These are phyloP conservation scores for Drosophila subobscura DNA, from an alignment of 1,140 invertebrate genomes.

Conservation along the genomic window DNA sequence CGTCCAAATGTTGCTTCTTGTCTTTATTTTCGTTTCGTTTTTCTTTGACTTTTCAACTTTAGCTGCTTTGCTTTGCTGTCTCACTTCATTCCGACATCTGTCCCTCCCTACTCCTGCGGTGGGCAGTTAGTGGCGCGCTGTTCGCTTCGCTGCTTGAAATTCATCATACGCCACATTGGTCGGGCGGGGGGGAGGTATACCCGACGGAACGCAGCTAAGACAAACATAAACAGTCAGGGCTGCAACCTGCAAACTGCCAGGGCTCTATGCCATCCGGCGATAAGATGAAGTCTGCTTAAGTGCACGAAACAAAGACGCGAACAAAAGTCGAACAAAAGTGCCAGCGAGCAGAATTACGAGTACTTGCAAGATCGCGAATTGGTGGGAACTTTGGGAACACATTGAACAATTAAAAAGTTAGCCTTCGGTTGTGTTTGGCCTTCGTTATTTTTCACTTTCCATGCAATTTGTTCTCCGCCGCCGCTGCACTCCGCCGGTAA, in stretches of 20 bases:
- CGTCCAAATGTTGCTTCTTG: not conserved
- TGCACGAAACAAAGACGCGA: slow-evolving; percentile 20
- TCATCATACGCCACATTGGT: slow-evolving; percentile 62
- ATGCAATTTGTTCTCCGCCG: slow-evolving; percentile 32
- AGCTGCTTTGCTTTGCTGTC: not conserved
- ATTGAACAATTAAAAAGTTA: slow-evolving; percentile 79
- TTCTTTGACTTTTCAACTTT: slow-evolving; percentile 52
- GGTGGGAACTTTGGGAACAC: slow-evolving; percentile 57
- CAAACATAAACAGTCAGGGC: slow-evolving; percentile 29
- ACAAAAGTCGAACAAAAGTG: slow-evolving; percentile 42
- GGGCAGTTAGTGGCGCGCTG: slow-evolving; percentile 18
- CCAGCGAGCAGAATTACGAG: slow-evolving; percentile 55
- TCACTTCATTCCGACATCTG: slow-evolving; percentile 24
- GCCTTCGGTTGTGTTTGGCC: slow-evolving; percentile 32
- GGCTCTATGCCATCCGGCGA: too few relatives aligned
- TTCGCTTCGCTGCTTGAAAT: slow-evolving; percentile 45
- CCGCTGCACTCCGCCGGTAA: not conserved
- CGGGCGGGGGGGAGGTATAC: not conserved
- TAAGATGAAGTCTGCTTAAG: slow-evolving; percentile 38
- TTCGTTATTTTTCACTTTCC: slow-evolving; percentile 45
- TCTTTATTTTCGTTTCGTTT: not conserved
- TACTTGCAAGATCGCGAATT: not conserved
- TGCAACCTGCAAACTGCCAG: not conserved
- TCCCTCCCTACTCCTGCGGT: too few relatives aligned
- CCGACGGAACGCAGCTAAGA: slow-evolving; percentile 24